These are phyloP conservation scores for Noctua janthe DNA, from an alignment of 2,888 invertebrate species.

Conservation along the genomic window DNA sequence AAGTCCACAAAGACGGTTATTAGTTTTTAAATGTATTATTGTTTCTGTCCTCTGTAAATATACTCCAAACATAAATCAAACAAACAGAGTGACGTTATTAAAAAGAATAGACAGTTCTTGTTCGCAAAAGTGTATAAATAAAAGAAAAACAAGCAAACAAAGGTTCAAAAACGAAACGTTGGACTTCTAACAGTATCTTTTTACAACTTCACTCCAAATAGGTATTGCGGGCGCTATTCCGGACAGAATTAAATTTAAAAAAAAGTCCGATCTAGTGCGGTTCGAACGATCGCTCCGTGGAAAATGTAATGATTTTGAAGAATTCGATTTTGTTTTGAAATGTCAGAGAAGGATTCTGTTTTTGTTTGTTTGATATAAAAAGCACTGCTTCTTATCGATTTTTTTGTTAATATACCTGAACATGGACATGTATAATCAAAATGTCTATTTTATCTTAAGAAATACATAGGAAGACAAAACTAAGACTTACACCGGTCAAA, in stretches of 20 bases:
- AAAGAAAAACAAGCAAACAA: constrained; percentile 60
- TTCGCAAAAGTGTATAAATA: constrained; percentile 49
- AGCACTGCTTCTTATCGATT: background rate
- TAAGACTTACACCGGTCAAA: background rate
- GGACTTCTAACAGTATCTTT: constrained; percentile 62
- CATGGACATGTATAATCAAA: background rate
- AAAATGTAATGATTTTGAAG: constrained; percentile 61
- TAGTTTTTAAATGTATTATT: constrained; percentile 61
- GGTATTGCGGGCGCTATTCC: constrained; percentile 54
- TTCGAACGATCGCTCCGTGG: constrained; percentile 29
- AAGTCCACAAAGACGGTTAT: constrained; percentile 52
- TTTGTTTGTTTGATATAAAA: constrained; percentile 13
- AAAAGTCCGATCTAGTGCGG: constrained; percentile 50
- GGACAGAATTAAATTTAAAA: constrained; percentile 62
- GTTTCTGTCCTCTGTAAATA: constrained; percentile 62
- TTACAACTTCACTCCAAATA: constrained; percentile 63
- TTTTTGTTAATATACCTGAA: background rate
- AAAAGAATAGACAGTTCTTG: constrained; percentile 51
- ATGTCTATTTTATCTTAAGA: background rate
- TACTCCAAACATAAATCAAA: constrained; percentile 59
- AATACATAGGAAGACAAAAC: background rate
- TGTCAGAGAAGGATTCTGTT: constrained; percentile 17
- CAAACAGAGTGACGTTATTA: constrained; percentile 61
- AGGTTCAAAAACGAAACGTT: constrained; percentile 50
- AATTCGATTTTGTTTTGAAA: constrained; percentile 58